Base-by-base conservation (phyloP, 2,113 vertebrate genomes). In the Lynx canadensis region DNA sequence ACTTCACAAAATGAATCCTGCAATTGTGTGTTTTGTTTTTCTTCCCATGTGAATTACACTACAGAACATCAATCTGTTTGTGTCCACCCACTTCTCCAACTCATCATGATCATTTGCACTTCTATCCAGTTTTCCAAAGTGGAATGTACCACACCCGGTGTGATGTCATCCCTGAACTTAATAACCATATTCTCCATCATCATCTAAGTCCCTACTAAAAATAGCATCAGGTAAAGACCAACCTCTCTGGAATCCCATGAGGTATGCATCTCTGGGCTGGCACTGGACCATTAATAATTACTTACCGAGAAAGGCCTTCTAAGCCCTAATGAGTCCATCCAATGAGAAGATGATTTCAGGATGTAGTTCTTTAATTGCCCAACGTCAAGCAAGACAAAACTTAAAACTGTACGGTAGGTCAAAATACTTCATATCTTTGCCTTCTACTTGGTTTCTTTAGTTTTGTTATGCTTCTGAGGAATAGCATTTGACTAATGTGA, bases 111-210 rank as follows among this genome's bases (percentile, higher is more conserved):
- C 78, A 92, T 98, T 97, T 95, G 74, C 55, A 76, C 91, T 94
- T 97, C 91, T 94, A 50, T 89, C 81, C 95, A 93, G 96, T 98
- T 97, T 98, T 98, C 93, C 97, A 94, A 48, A 96, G 91, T 50
- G 88, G 97, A 97, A 97, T 76, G 97, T 29, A 96, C 97, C 97
- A 94, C 97, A 89, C 97, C 97, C 76, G 1, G 71, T 94, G 98
- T 97, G 97, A 97, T 93, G 97, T 98, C 97, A 97, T 97, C 69
- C 25, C 57, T 85, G 83, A 89, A 95, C 69, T 97, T 98, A 98
- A 98, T 98, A 96, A 97, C 57, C 78, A 97, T 93, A 96, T 94
- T 98, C 86, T 97, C 63, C 89, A 79, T 73, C 94, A 92, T 95
- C 91, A 89, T 63, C 93, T 94, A 95, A 96, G 79, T 94, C 82